Conservation (phyloP, 2,888 invertebrate species). For the Neria commutata region DNA sequence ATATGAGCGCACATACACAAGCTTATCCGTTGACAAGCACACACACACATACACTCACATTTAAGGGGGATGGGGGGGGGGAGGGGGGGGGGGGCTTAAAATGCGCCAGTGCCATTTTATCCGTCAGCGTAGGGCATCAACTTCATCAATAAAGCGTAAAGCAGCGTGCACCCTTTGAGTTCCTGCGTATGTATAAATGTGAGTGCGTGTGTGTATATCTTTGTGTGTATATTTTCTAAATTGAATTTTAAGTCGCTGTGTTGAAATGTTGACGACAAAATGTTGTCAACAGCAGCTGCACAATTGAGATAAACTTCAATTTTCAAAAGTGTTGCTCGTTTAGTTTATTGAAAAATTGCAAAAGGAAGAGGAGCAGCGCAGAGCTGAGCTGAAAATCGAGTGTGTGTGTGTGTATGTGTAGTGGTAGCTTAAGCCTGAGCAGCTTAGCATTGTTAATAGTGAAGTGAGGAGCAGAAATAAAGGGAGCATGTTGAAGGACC, state of each 20-base stretch:
- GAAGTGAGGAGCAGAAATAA: too few relatives aligned
- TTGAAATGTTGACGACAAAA: conserved; percentile 32
- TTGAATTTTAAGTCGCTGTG: conserved; percentile 27
- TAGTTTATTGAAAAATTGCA: neutral
- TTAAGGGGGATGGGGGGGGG: neutral
- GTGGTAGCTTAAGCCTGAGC: too few relatives aligned
- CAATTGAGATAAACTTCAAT: neutral
- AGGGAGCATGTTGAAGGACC: too few relatives aligned
- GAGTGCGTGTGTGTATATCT: too few relatives aligned
- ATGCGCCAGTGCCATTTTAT: conserved; percentile 1
- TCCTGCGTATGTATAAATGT: too few relatives aligned
- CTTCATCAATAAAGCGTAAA: too few relatives aligned
- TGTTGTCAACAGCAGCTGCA: neutral
- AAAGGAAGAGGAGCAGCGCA: too few relatives aligned
- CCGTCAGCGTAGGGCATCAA: too few relatives aligned
- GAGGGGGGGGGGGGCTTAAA: neutral
- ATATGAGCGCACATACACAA: conserved; percentile 41
- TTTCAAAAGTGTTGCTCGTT: neutral
- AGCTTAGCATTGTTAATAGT: too few relatives aligned
- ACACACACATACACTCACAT: neutral
- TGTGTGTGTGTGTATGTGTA: too few relatives aligned
- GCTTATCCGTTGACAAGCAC: neutral
- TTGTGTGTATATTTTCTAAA: conserved; percentile 46
- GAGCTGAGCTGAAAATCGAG: too few relatives aligned
- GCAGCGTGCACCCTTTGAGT: too few relatives aligned